Evolutionary conservation across 1,140 invertebrate genomes (phyloP), one percentile per base, ranked within the genome.

Genomic region (Ditylenchus dipsaci): DNA sequence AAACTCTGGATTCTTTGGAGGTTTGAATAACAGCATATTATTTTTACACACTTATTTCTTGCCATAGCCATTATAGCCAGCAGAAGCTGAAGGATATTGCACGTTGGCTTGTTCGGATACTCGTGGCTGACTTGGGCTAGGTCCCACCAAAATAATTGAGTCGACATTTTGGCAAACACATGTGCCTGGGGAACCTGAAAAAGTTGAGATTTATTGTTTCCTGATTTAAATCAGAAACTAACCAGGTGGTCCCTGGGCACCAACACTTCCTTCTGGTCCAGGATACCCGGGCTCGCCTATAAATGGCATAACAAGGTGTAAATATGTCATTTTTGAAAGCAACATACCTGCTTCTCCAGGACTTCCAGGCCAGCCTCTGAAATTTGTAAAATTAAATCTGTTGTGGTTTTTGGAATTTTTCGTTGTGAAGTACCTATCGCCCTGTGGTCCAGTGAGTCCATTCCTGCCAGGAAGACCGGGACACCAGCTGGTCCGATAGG

Each of bases 131-230:
- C 67, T 65, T 19, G 76, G 63, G 26, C 70, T 70, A 45, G 79
- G 79, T 23, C 75, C 76, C 42, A 80, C 80, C 7, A 82, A 60
- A 59, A 82, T 78, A 42, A 82, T 73, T 5, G 74, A 78, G 58
- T 82, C 79, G 43, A 82, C 79, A 57, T 82, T 83, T 63, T 80
- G 74, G 42, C 80, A 81, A 30, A 79, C 78, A 53, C 78, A 79
- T 17, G 69, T 78, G 47, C 78, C 76, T 17, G 81, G 79, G 17
- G 76, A 67, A 11, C 78, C 77, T 63, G 69, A 43, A 66, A 67
- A 38, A 72, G 17, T 47, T 70, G 53, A 53, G 27, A 72, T 15
- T 47, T 53, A 26, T 62, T 43, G 42, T n/a, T n/a, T n/a, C n/a
- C n/a, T n/a, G 29, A 58, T 0, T 0, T 23, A 57, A n/a, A 42